phyloP scores from a whole-genome alignment of 2,888 invertebrate genomes.

The Rotaria magnacalcarata region DNA sequence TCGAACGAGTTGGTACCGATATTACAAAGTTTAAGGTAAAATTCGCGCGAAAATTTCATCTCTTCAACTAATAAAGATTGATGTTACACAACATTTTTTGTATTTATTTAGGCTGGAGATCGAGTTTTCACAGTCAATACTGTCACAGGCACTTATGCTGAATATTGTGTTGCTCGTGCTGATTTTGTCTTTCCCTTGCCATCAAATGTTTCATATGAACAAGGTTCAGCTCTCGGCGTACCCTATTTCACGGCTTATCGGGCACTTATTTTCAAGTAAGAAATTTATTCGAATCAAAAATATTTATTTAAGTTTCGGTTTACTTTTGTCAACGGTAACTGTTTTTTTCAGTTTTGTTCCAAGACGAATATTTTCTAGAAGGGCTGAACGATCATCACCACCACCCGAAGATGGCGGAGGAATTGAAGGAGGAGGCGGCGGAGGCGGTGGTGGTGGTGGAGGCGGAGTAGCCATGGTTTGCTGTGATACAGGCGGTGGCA shows the following conservation, averaged over 20 bases:
- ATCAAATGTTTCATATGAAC: constrained; percentile 59
- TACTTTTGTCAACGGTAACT: constrained; percentile 40
- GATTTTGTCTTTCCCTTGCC: constrained; percentile 57
- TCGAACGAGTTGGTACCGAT: constrained; percentile 59
- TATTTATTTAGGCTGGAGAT: constrained; percentile 57
- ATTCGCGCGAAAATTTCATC: too few relatives aligned
- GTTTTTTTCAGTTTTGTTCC: constrained; percentile 39
- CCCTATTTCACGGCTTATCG: constrained; percentile 65
- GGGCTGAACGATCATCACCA: constrained; percentile 36
- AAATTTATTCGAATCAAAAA: not conserved
- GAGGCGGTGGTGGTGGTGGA: constrained; percentile 38
- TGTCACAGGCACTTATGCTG: constrained; percentile 61
- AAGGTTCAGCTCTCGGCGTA: constrained; percentile 64
- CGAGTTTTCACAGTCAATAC: constrained; percentile 57
- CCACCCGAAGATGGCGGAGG: not conserved
- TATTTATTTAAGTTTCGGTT: constrained; percentile 37
- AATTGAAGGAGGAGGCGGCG: constrained; percentile 10
- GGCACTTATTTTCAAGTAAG: constrained; percentile 61
- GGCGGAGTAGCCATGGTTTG: not conserved
- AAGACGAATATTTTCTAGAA: constrained; percentile 41
- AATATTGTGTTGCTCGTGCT: constrained; percentile 58
- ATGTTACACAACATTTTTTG: not conserved
- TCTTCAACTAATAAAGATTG: too few relatives aligned
- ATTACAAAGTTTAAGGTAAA: constrained; percentile 60
- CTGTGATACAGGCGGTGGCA: constrained; percentile 18